Evolutionary conservation across 1,140 invertebrate genomes (phyloP), one percentile per base, ranked within the genome.

Genomic region (Polyergus mexicanus): DNA sequence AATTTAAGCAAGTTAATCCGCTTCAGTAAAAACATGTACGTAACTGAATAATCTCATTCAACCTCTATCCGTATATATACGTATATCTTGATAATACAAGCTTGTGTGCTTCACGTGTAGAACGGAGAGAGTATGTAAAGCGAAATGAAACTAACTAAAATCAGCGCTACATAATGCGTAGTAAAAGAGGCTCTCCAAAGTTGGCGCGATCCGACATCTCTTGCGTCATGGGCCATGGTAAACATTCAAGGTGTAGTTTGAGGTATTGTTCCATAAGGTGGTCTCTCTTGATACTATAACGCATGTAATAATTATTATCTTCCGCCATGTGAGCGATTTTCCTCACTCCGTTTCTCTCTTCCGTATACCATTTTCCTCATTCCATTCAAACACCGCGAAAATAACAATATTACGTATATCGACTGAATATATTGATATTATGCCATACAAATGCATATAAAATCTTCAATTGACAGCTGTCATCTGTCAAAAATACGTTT

Each of bases 131-230:
- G 68, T 83, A 68, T 83, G 68, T 74, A 74, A 83, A 83, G 78
- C 68, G 38, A 83, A 83, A 83, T 83, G 78, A 83, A 83, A 83
- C 78, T 83, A 83, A 83, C 78, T 83, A 83, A 83, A 83, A 83
- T 83, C 78, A 83, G 68, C 38, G 78, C 38, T 74, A 58, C 78
- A 83, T 83, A 83, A 83, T 83, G 74, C 32, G 76, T 68, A 44
- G 78, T 83, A 83, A 83, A 74, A 83, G 78, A 54, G 66, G 78
- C 71, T 60, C 78, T 83, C 78, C 78, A 83, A 83, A 83, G 78
- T 83, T 83, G 78, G 54, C 25, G 78, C 78, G 68, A 83, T 74
- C 78, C 68, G 41, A 83, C 78, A 62, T 83, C 78, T 83, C 78
- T 62, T 83, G 78, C 78, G 78, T 83, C 41, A 44, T 83, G 68